Conservation (phyloP, 2,888 invertebrate genomes). For the Imbricaverruca yamaguchii region DNA sequence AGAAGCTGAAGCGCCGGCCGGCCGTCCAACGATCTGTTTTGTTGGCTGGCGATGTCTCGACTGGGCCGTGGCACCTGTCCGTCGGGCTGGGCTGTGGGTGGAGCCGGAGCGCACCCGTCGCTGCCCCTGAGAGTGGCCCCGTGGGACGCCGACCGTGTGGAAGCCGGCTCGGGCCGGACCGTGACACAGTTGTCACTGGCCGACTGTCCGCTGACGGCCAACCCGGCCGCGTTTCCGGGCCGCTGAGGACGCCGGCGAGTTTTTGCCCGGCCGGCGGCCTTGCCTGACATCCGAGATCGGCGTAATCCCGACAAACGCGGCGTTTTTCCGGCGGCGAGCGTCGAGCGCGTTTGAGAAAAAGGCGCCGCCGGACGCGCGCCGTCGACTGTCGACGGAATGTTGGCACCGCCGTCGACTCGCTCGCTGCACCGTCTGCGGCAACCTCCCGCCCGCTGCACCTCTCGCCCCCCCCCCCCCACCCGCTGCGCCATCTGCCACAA, state of each 20-base stretch:
- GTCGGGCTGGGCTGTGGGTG: too few relatives aligned
- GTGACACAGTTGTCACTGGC: too few relatives aligned
- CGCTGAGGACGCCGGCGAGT: not conserved
- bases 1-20: not conserved
- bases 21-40: not conserved
- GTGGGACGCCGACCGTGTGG: too few relatives aligned
- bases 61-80: too few relatives aligned
- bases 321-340: not conserved
- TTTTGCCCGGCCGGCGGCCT: not conserved
- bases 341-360: constrained; percentile 8
- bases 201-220: too few relatives aligned
- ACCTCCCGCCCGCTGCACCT: not conserved
- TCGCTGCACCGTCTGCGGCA: too few relatives aligned
- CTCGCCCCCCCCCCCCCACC: not conserved
- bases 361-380: not conserved
- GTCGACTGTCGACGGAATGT: not conserved
- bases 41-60: not conserved
- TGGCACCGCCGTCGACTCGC: not conserved
- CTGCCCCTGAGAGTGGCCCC: not conserved
- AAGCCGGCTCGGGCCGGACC: too few relatives aligned
- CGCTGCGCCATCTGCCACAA: not conserved
- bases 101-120: not conserved
- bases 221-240: too few relatives aligned
- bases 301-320: not conserved
- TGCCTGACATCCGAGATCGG: not conserved